phyloP scores from a whole-genome alignment of 30 jellyfish, hydroid and myxozoan genomes.

The Aurelia sp. region DNA sequence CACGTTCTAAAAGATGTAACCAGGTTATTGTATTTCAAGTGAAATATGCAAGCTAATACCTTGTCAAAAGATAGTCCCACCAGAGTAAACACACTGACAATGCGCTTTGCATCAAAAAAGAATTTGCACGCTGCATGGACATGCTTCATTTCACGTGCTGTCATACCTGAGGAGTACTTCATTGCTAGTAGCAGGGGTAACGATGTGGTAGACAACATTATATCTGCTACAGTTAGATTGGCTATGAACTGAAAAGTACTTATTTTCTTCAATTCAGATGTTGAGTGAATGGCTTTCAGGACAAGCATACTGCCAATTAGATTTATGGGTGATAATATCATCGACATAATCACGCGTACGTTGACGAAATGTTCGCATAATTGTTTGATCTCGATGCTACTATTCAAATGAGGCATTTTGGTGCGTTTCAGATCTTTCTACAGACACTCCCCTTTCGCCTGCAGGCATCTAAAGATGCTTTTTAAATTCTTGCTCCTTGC shows the following conservation, averaged over 20 bases:
- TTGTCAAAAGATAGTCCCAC: constrained; percentile 58
- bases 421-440: too few species aligned
- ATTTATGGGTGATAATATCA: constrained; percentile 35
- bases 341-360: constrained; percentile 21
- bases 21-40: constrained; percentile 34
- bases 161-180: constrained; percentile 11
- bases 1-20: constrained; percentile 11
- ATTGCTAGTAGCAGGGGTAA: constrained; percentile 27
- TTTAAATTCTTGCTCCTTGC: too few species aligned
- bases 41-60: constrained; percentile 69
- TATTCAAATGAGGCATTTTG: too few species aligned
- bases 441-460: too few species aligned
- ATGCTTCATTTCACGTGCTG: neutral
- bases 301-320: constrained; percentile 47
- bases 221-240: constrained; percentile 42
- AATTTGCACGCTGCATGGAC: constrained; percentile 8
- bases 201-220: constrained; percentile 20
- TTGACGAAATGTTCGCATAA: constrained; percentile 26
- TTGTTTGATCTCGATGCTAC: neutral
- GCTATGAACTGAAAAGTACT: constrained; percentile 69
- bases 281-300: constrained; percentile 30
- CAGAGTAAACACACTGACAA: constrained; percentile 49
- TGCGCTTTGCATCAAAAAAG: constrained; percentile 12
- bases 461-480: too few species aligned
- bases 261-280: constrained; percentile 45